Base-by-base conservation (phyloP, 2,888 invertebrate genomes). In the Drosophila neoperkinsi region DNA sequence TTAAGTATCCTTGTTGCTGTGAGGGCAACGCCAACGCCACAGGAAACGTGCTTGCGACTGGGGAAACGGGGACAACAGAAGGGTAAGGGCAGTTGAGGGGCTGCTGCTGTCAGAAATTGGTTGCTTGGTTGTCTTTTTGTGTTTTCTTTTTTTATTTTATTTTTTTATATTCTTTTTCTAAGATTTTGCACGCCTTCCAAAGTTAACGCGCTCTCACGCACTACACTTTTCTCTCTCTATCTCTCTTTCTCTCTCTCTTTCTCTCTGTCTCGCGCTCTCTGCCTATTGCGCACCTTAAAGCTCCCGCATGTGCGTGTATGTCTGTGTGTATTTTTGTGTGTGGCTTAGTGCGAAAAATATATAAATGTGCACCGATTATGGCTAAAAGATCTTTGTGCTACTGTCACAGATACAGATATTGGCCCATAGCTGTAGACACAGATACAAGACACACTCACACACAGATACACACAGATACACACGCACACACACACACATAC, bases 361-460 rank as follows among this genome's bases (percentile, higher is more conserved):
- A 81, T 71, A 77, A 84, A 90, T 86, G 82, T 90, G 81, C 89
- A 88, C 76, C 89, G 90, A 85, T 90, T 85, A 88, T 90, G 77
- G 80, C 68, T 51, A 79, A 89, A 84, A 86, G 88, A 84, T 84
- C 87, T 69, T 78, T 77, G 68, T 74, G 68, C 71, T 64, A 59
- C 78, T 70, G 77, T 64, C 69, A 67, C 68, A 74, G 56, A 63
- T 41, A 84, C 71, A 77, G 52, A 74, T 56, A 74, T 66, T 74
- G 36, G 46, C 46, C 51, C 50, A 51, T 50, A 56, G 46, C 62
- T 58, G 65, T 41, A 50, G 38, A 31, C 41, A 63, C 65, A 67
- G 30, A 53, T 38, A 50, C 38, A 62, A 25, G 34, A 18, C n/a
- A 56, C n/a, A 31, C 46, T 30, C 1, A 25, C 16, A 60, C 5